Conservation (phyloP, 2,113 vertebrate species). For the Mus musculus region GRCm39 chr10:23221501-23222000, state of each 20-base stretch:
- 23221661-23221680: neutral
- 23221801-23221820: constrained; percentile 52
- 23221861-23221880: constrained; percentile 28
- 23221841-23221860: neutral
- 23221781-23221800: constrained; percentile 73
- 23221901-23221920: neutral
- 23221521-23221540: neutral
- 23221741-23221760: constrained; percentile 37
- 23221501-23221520: neutral
- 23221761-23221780: constrained; percentile 62
- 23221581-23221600: neutral
- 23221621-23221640: constrained; percentile 34
- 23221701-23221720: constrained; percentile 69
- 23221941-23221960: constrained; percentile 57
- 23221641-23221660: constrained; percentile 26
- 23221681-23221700: constrained; percentile 50
- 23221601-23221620: neutral
- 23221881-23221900: neutral
- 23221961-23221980: constrained; percentile 50
- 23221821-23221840: constrained; percentile 18
- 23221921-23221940: neutral
- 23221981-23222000: constrained; percentile 72
- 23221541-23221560: constrained; percentile 43
- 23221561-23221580: neutral
- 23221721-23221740: constrained; percentile 60